Percentiles rank a stretch among this genome's conserved stretches.
phyloP scores from a whole-genome alignment of 2,113 vertebrate species.

The Nansenia antarctica region DNA sequence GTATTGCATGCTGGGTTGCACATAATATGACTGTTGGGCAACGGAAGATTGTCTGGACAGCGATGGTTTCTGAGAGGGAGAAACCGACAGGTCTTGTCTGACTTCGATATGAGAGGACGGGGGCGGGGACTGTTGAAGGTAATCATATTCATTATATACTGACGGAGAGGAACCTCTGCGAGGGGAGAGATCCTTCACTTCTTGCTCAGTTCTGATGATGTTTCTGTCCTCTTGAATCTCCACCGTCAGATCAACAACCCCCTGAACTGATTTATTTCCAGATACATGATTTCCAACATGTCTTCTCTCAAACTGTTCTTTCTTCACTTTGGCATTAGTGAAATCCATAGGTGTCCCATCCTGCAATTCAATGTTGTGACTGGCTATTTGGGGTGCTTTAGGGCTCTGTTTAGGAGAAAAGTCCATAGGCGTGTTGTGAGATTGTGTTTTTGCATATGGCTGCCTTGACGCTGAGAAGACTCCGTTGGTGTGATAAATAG shows the following conservation, averaged over 20 bases:
- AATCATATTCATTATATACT: conserved; percentile 13
- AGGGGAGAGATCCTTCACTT: conserved; percentile 55
- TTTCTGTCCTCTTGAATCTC: conserved; percentile 37
- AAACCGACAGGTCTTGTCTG: conserved; percentile 18
- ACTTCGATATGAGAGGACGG: neutral
- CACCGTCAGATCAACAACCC: conserved; percentile 79
- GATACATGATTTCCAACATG: conserved; percentile 32
- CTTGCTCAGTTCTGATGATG: conserved; percentile 23
- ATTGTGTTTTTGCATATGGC: conserved; percentile 45
- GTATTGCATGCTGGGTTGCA: conserved; percentile 25
- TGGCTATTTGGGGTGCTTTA: conserved; percentile 14
- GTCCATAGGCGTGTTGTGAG: conserved; percentile 79
- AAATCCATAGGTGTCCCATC: conserved; percentile 84
- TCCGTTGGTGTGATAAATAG: conserved; percentile 35
- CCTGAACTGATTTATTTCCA: conserved; percentile 53
- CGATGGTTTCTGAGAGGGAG: conserved; percentile 19
- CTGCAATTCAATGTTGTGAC: conserved; percentile 64
- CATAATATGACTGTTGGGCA: conserved; percentile 6
- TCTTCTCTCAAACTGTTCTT: conserved; percentile 71
- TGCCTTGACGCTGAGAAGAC: conserved; percentile 24
- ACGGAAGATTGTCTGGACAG: conserved; percentile 1
- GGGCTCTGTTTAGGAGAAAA: conserved; percentile 78
- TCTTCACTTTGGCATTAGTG: conserved; percentile 75
- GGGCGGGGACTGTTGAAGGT: conserved; percentile 24
- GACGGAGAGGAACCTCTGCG: neutral